Conservation (phyloP, 2,113 vertebrate species). For the Charadrius vociferus region DNA sequence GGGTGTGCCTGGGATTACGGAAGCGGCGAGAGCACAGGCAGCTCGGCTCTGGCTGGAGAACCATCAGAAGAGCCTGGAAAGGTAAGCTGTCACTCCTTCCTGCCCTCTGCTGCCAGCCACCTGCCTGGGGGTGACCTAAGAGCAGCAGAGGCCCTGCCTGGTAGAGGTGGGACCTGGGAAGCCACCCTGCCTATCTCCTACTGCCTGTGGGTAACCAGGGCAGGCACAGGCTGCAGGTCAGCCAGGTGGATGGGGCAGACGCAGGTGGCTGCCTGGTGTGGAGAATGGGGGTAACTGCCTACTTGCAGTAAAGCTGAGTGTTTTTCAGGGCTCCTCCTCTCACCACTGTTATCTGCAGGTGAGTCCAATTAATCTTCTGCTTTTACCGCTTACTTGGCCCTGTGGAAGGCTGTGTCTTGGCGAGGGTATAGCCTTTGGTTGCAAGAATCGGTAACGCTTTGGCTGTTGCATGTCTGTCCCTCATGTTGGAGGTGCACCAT, state of each 20-base stretch:
- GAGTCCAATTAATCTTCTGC: not conserved
- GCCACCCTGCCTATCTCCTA: not conserved
- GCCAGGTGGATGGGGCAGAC: not conserved
- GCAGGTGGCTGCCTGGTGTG: accelerated
- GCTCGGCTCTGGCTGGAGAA: not conserved
- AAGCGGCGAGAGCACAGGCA: accelerated
- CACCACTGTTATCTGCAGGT: not conserved
- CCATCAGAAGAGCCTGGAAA: not conserved
- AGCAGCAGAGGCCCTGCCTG: not conserved
- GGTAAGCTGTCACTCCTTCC: not conserved
- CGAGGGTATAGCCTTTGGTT: not conserved
- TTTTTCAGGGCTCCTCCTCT: not conserved
- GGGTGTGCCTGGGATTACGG: accelerated
- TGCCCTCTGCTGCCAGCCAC: not conserved
- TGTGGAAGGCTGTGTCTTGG: accelerated
- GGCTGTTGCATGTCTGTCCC: not conserved
- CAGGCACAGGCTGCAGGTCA: not conserved
- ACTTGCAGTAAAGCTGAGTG: not conserved
- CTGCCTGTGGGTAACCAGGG: not conserved
- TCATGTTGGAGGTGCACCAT: accelerated
- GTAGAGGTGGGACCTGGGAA: not conserved
- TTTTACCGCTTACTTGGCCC: not conserved
- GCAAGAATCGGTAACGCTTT: accelerated
- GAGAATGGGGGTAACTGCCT: not conserved
- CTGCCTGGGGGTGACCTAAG: not conserved